Evolutionary conservation across 2,888 invertebrate genomes (phyloP), one percentile per base, ranked within the genome.

Genomic region (Watsonalla binaria): DNA sequence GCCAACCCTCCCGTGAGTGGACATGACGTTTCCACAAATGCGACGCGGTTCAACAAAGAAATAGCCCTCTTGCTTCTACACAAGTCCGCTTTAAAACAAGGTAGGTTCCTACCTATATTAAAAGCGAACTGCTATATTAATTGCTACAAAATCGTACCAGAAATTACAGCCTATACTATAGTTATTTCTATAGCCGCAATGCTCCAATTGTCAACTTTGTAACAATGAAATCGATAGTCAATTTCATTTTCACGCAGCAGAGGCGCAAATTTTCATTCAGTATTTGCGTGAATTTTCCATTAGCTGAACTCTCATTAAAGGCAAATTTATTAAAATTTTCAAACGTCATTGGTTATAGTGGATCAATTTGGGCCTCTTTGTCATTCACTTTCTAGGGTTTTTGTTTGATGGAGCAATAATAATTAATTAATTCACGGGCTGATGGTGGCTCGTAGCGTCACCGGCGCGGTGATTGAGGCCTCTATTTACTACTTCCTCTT

Each of bases 401-500:
- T 75, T 74, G 74, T 80, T 80, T 78, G 78, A 80, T 80, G 74
- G 65, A 64, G 72, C 75, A 76, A 80, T 78, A 76, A 80, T 80
- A 82, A 81, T 84, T 77, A 79, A 82, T 82, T 74, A 82, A 72
- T 77, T 70, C 70, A 70, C 76, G 70, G 72, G 59, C 53, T 65
- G 68, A 62, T 61, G 61, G 52, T 59, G 62, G 58, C 51, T 51
- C 51, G 60, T 48, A 51, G 46, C 52, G 48, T 58, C 42, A 42
- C 42, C 42, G 11, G 11, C 11, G 51, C 60, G 50, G 49, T 54
- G 58, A 58, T 55, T 55, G 60, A 61, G 66, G 61, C 61, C 61
- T 74, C 71, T 76, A 82, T 84, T 84, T 77, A 80, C 77, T 77
- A 80, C 76, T 81, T 82, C 79, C 78, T 74, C 70, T 68, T 63